These are phyloP conservation scores for Steinernema carpocapsae DNA, from an alignment of 2,888 invertebrate species.

Conservation along the genomic window DNA sequence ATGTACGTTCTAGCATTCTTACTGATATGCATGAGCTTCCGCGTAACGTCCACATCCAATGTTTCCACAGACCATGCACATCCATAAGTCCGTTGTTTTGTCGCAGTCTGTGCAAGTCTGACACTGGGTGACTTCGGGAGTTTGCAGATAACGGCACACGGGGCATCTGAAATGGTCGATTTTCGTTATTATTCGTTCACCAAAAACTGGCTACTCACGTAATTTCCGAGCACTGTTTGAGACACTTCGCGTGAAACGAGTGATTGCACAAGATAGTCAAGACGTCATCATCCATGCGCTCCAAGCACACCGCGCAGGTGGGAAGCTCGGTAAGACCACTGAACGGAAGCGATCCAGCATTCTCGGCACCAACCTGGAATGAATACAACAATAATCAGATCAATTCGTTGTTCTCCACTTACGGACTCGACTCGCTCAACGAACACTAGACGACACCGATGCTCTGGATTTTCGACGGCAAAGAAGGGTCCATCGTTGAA, in stretches of 20 bases:
- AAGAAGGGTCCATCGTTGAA: conserved; percentile 90
- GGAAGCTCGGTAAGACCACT: conserved; percentile 80
- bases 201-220: conserved; percentile 70
- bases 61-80: conserved; percentile 96
- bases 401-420: conserved; percentile 57
- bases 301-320: conserved; percentile 93
- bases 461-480: too few relatives aligned
- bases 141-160: conserved; percentile 88
- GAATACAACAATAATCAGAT: conserved; percentile 38
- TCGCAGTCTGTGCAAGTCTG: conserved; percentile 77
- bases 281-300: conserved; percentile 93
- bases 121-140: conserved; percentile 77
- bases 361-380: neutral
- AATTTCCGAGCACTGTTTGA: conserved; percentile 93
- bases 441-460: conserved; percentile 86
- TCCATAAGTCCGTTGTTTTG: conserved; percentile 81
- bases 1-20: conserved; percentile 39
- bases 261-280: conserved; percentile 97
- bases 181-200: neutral
- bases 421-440: conserved; percentile 89
- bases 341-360: conserved; percentile 10
- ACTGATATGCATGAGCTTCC: conserved; percentile 86
- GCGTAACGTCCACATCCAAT: conserved; percentile 94
- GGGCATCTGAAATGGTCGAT: conserved; percentile 79
- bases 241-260: conserved; percentile 92